These are phyloP conservation scores for Lepus oiostolus DNA, from an alignment of 2,797 vertebrate species.

Conservation along the genomic window DNA sequence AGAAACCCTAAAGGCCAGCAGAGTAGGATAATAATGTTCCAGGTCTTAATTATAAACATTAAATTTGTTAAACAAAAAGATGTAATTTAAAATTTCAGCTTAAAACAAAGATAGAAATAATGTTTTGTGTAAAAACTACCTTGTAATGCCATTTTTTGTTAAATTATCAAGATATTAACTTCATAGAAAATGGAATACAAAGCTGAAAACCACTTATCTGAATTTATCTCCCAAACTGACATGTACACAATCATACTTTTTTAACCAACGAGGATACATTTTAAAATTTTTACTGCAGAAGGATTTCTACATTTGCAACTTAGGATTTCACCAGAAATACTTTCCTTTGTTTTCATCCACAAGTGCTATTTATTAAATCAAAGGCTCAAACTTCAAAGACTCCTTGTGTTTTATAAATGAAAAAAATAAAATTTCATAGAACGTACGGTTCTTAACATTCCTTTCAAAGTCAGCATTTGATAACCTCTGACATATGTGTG, in stretches of 20 bases:
- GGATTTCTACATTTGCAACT: not conserved
- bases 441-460: not conserved
- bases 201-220: not conserved
- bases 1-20: too few relatives aligned
- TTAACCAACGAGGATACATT: not conserved
- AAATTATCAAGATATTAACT: not conserved
- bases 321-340: not conserved
- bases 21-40: too few relatives aligned
- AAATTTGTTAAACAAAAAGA: constrained; percentile 51
- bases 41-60: not conserved
- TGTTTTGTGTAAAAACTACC: not conserved
- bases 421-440: not conserved
- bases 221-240: constrained; percentile 17
- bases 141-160: not conserved
- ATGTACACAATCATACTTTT: not conserved
- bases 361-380: not conserved
- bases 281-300: not conserved
- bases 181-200: constrained; percentile 14
- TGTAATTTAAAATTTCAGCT: constrained; percentile 5
- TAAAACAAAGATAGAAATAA: constrained; percentile 38
- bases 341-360: constrained; percentile 17
- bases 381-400: constrained; percentile 46
- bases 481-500: not conserved
- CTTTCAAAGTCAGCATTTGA: not conserved
- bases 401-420: not conserved